phyloP scores from a whole-genome alignment of 2,113 vertebrate genomes.

The Chrysemys picta region DNA sequence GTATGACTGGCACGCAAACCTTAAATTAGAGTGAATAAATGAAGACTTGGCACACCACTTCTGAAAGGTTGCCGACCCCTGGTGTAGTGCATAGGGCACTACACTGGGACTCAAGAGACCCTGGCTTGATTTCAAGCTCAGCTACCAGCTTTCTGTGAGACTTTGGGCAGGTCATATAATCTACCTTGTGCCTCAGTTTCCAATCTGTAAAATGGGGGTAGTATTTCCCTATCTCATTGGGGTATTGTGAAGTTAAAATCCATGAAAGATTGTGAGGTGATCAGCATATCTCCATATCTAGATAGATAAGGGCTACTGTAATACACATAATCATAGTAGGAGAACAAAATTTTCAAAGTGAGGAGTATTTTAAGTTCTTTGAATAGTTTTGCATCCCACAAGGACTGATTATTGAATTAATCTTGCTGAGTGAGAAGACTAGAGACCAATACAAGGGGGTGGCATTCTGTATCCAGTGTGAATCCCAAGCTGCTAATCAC shows the following conservation, averaged over 20 bases:
- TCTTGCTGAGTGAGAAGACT: neutral
- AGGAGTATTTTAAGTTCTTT: neutral
- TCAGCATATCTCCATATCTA: neutral
- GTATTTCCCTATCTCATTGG: neutral
- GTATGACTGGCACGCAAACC: too few species aligned
- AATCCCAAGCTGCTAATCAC: neutral
- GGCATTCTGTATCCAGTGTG: neutral
- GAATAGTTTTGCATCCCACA: neutral
- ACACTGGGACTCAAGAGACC: neutral
- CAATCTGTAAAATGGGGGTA: neutral
- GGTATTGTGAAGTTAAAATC: neutral
- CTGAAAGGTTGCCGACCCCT: too few species aligned
- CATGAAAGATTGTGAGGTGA: neutral
- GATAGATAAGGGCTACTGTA: neutral
- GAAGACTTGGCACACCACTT: too few species aligned
- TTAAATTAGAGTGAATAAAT: too few species aligned
- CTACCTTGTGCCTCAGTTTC: neutral
- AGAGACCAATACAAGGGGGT: neutral
- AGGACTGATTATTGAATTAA: neutral
- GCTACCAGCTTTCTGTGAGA: neutral
- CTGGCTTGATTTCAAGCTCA: neutral
- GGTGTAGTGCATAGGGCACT: neutral
- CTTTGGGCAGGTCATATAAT: neutral
- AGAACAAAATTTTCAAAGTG: neutral
- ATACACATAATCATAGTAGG: neutral